These are phyloP conservation scores for Propithecus coquereli DNA, from an alignment of 2,113 vertebrate genomes.

Conservation along the genomic window DNA sequence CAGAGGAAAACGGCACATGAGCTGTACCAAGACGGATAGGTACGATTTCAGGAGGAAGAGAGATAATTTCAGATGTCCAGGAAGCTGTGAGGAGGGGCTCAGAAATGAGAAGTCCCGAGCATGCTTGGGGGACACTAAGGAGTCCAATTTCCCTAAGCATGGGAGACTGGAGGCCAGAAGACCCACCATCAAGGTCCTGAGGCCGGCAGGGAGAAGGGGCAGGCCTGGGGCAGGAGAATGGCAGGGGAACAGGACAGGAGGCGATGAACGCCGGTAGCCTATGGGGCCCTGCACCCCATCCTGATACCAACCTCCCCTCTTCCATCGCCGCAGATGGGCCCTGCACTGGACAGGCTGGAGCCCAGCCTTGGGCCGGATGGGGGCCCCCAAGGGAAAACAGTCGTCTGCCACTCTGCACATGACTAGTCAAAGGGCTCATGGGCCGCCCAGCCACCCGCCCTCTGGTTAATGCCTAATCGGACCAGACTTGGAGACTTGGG, in stretches of 20 bases:
- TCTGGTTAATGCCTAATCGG: conserved; percentile 82
- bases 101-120: background rate
- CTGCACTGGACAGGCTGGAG: background rate
- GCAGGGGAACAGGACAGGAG: background rate
- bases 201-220: background rate
- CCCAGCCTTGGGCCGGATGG: background rate
- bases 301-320: background rate
- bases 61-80: background rate
- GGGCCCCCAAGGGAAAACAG: background rate
- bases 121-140: background rate
- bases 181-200: background rate
- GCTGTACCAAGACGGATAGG: background rate
- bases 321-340: background rate
- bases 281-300: background rate
- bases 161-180: background rate
- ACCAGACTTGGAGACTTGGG: conserved; percentile 34
- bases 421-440: conserved; percentile 69
- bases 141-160: background rate
- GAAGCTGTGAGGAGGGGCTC: background rate
- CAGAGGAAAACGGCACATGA: background rate
- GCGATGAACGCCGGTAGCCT: fast-evolving
- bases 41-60: background rate
- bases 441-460: conserved; percentile 74
- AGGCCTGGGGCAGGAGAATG: too few species aligned
- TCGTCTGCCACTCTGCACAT: conserved; percentile 5